These are phyloP conservation scores for Camponotus vicinus DNA, from an alignment of 1,140 invertebrate genomes.

Conservation along the genomic window DNA sequence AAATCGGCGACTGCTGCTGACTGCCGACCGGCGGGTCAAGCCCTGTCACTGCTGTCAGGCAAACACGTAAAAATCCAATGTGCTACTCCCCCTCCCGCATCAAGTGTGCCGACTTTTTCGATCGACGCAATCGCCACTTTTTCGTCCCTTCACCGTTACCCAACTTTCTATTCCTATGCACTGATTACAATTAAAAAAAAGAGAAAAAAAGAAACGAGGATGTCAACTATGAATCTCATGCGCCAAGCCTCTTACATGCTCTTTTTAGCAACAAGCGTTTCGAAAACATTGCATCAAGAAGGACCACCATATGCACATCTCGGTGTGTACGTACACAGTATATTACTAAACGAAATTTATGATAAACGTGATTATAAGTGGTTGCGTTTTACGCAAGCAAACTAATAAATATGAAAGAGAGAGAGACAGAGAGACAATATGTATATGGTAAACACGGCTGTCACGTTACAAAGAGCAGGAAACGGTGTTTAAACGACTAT, in stretches of 20 bases:
- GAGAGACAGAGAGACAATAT: slow-evolving; percentile 6
- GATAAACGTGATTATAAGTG: background rate
- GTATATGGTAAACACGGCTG: slow-evolving; percentile 24
- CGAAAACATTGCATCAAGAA: slow-evolving; percentile 62
- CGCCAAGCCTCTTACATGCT: slow-evolving; percentile 73
- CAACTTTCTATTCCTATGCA: slow-evolving; percentile 63
- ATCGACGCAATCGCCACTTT: slow-evolving; percentile 60
- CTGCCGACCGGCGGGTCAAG: slow-evolving; percentile 79
- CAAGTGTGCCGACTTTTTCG: slow-evolving; percentile 46
- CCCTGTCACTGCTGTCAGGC: slow-evolving; percentile 83
- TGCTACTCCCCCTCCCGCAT: slow-evolving; percentile 62
- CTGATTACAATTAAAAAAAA: slow-evolving; percentile 22
- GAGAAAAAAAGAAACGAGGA: slow-evolving; percentile 21
- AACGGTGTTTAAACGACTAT: slow-evolving; percentile 22
- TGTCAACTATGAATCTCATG: slow-evolving; percentile 67
- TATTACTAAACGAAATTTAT: slow-evolving; percentile 21
- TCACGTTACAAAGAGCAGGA: slow-evolving; percentile 23
- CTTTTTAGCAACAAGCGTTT: slow-evolving; percentile 64
- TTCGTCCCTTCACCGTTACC: slow-evolving; percentile 68
- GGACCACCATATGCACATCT: slow-evolving; percentile 34
- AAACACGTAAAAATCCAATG: slow-evolving; percentile 82
- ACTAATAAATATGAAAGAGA: slow-evolving; percentile 13
- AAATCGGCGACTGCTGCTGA: slow-evolving; percentile 84
- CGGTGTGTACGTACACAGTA: slow-evolving; percentile 14
- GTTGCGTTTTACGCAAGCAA: slow-evolving; percentile 53